Evolutionary conservation across 2,888 invertebrate genomes (phyloP).

Genomic region (Chymomyza caudatula): DNA sequence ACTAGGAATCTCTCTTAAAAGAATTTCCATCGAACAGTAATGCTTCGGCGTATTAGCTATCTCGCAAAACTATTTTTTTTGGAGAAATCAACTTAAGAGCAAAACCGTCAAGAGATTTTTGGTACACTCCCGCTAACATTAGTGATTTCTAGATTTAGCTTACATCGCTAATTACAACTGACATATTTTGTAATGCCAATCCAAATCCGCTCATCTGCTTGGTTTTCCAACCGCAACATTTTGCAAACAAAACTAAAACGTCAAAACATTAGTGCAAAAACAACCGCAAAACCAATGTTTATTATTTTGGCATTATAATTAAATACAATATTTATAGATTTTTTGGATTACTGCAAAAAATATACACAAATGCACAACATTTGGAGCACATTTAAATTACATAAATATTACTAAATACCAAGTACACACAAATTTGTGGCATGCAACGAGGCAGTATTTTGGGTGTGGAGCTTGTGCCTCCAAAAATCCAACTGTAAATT

Average conservation of each 20-base stretch:
- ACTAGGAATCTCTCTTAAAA: no score
- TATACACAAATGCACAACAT: slow-evolving; percentile 3
- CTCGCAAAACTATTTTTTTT: no score
- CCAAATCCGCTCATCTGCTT: slow-evolving; percentile 16
- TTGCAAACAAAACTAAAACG: slow-evolving; percentile 31
- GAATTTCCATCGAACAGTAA: no score
- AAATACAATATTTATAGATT: slow-evolving; percentile 64
- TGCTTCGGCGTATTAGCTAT: no score
- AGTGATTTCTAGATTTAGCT: no score
- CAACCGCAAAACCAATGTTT: slow-evolving; percentile 62
- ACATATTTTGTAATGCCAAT: not conserved
- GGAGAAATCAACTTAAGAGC: no score
- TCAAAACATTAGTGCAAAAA: slow-evolving; percentile 23
- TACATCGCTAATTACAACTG: not conserved
- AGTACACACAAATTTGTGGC: slow-evolving; percentile 34
- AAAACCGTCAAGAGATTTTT: no score
- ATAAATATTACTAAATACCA: slow-evolving; percentile 39
- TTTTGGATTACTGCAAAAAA: slow-evolving; percentile 49
- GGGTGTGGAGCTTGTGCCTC: slow-evolving; percentile 21
- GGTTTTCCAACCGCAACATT: slow-evolving; percentile 54
- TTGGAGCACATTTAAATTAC: slow-evolving; percentile 38
- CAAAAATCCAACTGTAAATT: slow-evolving; percentile 32
- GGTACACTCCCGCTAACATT: no score
- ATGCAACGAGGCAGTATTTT: not conserved
- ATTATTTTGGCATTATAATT: slow-evolving; percentile 68